Conservation (phyloP, 2,888 invertebrate species). For the Callosobruchus maculatus region DNA sequence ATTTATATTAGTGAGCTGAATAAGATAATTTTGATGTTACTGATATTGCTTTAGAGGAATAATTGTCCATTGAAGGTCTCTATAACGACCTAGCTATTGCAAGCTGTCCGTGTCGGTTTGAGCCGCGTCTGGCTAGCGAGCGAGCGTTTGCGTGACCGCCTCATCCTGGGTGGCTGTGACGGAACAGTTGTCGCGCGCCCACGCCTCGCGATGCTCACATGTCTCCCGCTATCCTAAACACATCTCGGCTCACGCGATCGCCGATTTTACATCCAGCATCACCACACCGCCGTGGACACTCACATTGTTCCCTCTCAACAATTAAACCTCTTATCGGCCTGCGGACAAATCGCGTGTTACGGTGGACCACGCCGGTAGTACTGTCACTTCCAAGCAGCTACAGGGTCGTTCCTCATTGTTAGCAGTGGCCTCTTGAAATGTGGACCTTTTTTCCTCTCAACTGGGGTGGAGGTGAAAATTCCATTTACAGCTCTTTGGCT, state of each 20-base stretch:
- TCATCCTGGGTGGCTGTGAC: slow-evolving; percentile 43
- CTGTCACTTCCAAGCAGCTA: background rate
- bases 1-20: too few species aligned
- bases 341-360: slow-evolving; percentile 2
- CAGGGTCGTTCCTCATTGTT: background rate
- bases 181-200: slow-evolving; percentile 46
- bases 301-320: slow-evolving; percentile 2
- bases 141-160: slow-evolving; percentile 38
- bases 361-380: background rate
- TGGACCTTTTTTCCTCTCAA: too few species aligned
- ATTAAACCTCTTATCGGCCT: background rate
- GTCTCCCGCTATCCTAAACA: slow-evolving; percentile 3
- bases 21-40: too few species aligned
- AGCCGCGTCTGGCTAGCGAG: too few species aligned
- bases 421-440: too few species aligned
- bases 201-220: slow-evolving; percentile 15
- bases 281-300: slow-evolving; percentile 22
- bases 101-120: background rate
- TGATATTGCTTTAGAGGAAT: too few species aligned
- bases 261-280: background rate
- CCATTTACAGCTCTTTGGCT: too few species aligned
- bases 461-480: too few species aligned
- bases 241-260: slow-evolving; percentile 7
- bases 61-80: too few species aligned
- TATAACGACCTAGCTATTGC: too few species aligned